Conservation (phyloP, 2,113 vertebrate species). For the Plecturocebus donacophilus region DNA sequence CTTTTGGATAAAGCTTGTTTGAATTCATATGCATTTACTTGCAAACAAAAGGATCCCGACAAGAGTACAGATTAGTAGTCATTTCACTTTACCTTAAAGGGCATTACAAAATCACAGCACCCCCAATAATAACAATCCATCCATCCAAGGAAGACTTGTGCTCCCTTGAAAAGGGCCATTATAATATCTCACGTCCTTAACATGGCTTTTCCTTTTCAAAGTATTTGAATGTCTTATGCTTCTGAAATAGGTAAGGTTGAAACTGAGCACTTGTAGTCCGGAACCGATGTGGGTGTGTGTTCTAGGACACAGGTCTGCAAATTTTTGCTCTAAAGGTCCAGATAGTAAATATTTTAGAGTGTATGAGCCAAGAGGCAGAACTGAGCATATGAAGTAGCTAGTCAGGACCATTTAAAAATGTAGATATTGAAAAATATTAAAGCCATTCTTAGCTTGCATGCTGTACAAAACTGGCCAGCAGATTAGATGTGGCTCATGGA, state of each 20-base stretch:
- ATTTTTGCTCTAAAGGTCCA: not conserved
- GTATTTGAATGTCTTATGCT: not conserved
- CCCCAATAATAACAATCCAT: too few relatives aligned
- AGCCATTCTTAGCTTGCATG: not conserved
- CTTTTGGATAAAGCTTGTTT: not conserved
- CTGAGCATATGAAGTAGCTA: accelerated
- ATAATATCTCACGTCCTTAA: not conserved
- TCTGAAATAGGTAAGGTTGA: not conserved
- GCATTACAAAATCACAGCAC: not conserved
- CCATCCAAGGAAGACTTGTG: not conserved
- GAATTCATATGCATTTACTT: not conserved
- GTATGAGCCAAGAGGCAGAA: not conserved
- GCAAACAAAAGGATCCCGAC: not conserved
- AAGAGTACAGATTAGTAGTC: not conserved
- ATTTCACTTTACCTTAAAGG: not conserved
- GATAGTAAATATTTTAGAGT: not conserved
- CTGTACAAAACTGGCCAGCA: not conserved
- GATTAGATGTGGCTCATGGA: accelerated
- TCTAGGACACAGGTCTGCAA: not conserved
- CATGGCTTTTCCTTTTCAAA: not conserved
- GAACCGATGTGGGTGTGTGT: not conserved
- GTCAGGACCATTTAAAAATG: not conserved
- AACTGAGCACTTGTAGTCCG: not conserved
- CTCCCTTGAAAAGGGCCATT: not conserved
- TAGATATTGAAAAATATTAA: not conserved